These are phyloP conservation scores for Hirtodrosophila trivittata DNA, from an alignment of 2,888 invertebrate species.

Conservation along the genomic window DNA sequence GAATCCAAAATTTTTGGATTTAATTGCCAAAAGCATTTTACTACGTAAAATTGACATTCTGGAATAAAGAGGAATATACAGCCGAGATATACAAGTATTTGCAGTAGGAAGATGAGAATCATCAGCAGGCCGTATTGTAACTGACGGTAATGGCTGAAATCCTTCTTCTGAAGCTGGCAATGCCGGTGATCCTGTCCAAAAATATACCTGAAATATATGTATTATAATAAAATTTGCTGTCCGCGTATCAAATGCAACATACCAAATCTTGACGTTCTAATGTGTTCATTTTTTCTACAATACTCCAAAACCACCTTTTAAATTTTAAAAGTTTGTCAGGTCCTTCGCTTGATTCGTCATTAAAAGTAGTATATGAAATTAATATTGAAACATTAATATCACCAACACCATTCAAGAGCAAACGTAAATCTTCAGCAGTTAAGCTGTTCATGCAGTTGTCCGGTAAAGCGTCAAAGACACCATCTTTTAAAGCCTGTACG, in stretches of 20 bases:
- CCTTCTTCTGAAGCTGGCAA: slow-evolving; percentile 99
- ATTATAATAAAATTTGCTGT: background rate
- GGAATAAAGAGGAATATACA: no score
- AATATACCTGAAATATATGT: slow-evolving; percentile 91
- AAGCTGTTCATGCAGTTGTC: slow-evolving; percentile 95
- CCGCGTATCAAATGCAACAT: slow-evolving; percentile 39
- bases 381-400: slow-evolving; percentile 98
- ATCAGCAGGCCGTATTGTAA: slow-evolving; percentile 98
- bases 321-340: slow-evolving; percentile 94
- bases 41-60: no score
- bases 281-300: slow-evolving; percentile 98
- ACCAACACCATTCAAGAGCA: slow-evolving; percentile 98
- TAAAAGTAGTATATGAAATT: slow-evolving; percentile 98
- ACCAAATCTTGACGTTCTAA: slow-evolving; percentile 98
- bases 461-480: slow-evolving; percentile 98
- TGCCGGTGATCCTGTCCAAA: slow-evolving; percentile 99
- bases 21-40: no score
- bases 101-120: slow-evolving; percentile 98
- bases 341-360: slow-evolving; percentile 97
- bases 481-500: slow-evolving; percentile 94
- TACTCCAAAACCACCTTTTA: slow-evolving; percentile 99
- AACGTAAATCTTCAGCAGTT: slow-evolving; percentile 97
- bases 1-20: no score
- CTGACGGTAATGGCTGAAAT: slow-evolving; percentile 99
- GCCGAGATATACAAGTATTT: no score